Base-by-base conservation (phyloP, 2,888 invertebrate species). In the Orgyia antiqua region DNA sequence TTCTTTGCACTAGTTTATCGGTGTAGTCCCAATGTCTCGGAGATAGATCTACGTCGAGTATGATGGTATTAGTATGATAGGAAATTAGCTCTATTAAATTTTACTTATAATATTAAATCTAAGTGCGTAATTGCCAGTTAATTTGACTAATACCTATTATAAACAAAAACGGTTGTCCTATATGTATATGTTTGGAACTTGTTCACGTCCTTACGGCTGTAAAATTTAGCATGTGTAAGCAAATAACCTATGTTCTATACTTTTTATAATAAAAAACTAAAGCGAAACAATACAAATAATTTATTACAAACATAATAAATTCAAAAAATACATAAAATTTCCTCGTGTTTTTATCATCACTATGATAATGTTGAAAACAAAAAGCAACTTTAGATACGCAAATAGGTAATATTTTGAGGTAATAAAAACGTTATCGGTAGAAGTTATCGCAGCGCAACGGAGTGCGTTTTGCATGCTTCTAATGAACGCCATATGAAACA, bases 401-500 rank as follows among this genome's bases (percentile, higher is more conserved):
- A 74, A 74, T 77, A 77, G 77, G 79, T 78, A 82, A 75, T 75
- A 83, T 83, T 52, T 77, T 75, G 70, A 79, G 71, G 80, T 66
- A 75, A 78, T 83, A 84, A 84, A 84, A 77, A 48, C 68, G 68
- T 80, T 86, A 83, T 83, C 83, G 68, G 56, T 6, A 6, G 33
- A 48, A 66, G 68, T 78, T 82, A 84, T 84, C 83, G 86, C 70
- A 44, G 82, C 76, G 80, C 75, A 74, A 67, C 83, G 78, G 76
- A 84, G 68, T 71, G 78, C 75, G 82, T 86, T 84, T 63, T 75
- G 69, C 80, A 84, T 75, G 83, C 73, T 72, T 70, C 79, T 86
- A 86, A 84, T 86, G 84, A 86, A 86, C 72, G 83, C 79, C 80
- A 69, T 80, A 84, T 84, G 80, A 86, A 84, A 82, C 79, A 82